These are phyloP conservation scores for Pterostichus niger DNA, from an alignment of 2,888 invertebrate species.

Conservation along the genomic window DNA sequence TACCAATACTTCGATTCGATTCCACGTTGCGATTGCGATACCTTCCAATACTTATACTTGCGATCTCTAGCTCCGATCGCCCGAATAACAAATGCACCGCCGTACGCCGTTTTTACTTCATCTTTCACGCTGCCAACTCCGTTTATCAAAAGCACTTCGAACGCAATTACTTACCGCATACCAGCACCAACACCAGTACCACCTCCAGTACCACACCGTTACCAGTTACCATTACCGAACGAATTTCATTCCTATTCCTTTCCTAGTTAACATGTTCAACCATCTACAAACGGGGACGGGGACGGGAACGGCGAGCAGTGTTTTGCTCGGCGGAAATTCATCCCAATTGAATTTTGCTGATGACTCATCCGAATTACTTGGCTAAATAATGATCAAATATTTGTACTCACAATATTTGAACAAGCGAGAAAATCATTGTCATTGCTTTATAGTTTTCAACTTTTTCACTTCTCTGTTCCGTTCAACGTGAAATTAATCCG, in stretches of 20 bases:
- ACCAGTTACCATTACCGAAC: constrained; percentile 22
- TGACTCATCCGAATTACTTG: no score
- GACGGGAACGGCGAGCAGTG: no score
- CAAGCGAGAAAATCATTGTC: no score
- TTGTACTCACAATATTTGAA: no score
- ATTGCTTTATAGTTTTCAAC: no score
- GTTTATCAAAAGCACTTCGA: constrained; percentile 54
- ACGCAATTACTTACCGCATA: constrained; percentile 52
- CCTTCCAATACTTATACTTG: constrained; percentile 36
- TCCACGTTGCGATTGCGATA: neutral
- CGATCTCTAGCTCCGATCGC: constrained; percentile 17
- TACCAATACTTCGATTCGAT: constrained; percentile 24
- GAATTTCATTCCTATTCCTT: constrained; percentile 34
- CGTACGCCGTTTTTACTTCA: constrained; percentile 49
- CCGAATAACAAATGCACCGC: constrained; percentile 51
- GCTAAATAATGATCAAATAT: no score
- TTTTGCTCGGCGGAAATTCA: no score
- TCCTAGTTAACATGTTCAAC: constrained; percentile 18
- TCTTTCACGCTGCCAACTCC: constrained; percentile 53
- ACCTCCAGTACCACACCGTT: constrained; percentile 5
- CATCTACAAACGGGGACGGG: neutral
- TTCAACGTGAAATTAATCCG: no score
- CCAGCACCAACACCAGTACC: neutral
- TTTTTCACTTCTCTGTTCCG: no score
- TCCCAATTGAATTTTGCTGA: no score